Evolutionary conservation across 2,888 invertebrate genomes (phyloP).

Genomic region (Micoletzkya japonica): DNA sequence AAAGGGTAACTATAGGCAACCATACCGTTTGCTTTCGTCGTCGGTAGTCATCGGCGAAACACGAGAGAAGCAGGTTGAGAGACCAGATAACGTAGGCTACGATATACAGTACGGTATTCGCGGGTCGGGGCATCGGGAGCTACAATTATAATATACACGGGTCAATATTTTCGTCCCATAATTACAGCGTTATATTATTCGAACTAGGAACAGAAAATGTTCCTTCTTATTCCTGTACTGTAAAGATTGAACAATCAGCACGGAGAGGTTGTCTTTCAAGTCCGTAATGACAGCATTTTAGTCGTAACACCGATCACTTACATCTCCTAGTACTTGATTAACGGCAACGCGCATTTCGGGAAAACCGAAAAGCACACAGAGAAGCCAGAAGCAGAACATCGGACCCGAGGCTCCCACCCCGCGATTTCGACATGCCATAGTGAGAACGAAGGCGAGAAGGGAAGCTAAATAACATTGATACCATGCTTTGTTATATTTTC

Average conservation of each 20-base stretch:
- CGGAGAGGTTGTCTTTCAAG: too few relatives aligned
- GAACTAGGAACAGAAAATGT: too few relatives aligned
- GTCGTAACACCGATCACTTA: constrained; percentile 10
- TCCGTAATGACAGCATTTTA: too few relatives aligned
- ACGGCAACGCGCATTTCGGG: constrained; percentile 33
- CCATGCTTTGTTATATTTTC: too few relatives aligned
- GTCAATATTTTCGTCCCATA: background rate
- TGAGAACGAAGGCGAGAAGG: constrained; percentile 48
- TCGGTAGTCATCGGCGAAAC: constrained; percentile 53
- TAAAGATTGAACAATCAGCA: too few relatives aligned
- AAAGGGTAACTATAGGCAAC: too few relatives aligned
- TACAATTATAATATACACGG: background rate
- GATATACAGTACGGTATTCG: constrained; percentile 35
- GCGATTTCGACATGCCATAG: constrained; percentile 53
- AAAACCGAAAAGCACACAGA: constrained; percentile 39
- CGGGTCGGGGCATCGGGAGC: background rate
- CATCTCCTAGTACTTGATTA: background rate
- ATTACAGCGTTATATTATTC: too few relatives aligned
- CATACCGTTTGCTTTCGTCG: too few relatives aligned
- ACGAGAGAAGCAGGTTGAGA: constrained; percentile 50
- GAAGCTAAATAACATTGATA: constrained; percentile 37
- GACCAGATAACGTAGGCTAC: constrained; percentile 40
- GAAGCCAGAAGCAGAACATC: constrained; percentile 55
- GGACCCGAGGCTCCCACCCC: constrained; percentile 61
- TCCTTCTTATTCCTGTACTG: too few relatives aligned